A percentile compares a stretch with the other conserved stretches of the same genome.
phyloP scores from a whole-genome alignment of 1,140 invertebrate species.

The Capitella teleta region DNA sequence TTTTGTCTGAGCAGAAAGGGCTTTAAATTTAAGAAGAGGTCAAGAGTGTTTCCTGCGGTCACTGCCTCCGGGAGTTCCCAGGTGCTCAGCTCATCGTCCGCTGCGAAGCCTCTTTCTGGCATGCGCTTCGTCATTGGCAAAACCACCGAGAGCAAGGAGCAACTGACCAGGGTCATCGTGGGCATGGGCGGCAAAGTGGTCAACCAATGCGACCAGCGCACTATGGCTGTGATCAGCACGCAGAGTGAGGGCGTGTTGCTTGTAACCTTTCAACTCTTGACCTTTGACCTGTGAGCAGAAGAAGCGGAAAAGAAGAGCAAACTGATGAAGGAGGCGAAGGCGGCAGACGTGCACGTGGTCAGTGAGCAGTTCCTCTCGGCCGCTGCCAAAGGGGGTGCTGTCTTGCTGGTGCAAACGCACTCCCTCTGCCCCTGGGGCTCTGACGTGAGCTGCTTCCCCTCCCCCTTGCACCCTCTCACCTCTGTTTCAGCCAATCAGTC shows the following conservation, averaged over 20 bases:
- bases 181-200: conserved; percentile 64
- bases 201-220: conserved; percentile 52
- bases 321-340: conserved; percentile 57
- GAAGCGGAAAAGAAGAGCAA: conserved; percentile 58
- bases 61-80: conserved; percentile 8
- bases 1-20: conserved; percentile 34
- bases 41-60: conserved; percentile 50
- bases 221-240: conserved; percentile 66
- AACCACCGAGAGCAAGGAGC: conserved; percentile 46
- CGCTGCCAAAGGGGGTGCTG: conserved; percentile 36
- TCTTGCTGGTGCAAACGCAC: conserved; percentile 54
- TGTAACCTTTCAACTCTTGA: background rate
- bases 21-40: conserved; percentile 56
- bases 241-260: conserved; percentile 39
- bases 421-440: conserved; percentile 70
- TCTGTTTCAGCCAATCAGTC: too few species aligned
- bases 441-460: conserved; percentile 47
- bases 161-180: conserved; percentile 56
- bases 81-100: background rate
- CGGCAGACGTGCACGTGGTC: conserved; percentile 64
- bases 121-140: conserved; percentile 65
- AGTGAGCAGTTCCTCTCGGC: conserved; percentile 63
- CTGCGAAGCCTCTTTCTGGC: conserved; percentile 52
- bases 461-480: background rate
- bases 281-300: conserved; percentile 26